Base-by-base conservation (phyloP, 2,797 vertebrate species). In the Basileuterus tristriatus region DNA sequence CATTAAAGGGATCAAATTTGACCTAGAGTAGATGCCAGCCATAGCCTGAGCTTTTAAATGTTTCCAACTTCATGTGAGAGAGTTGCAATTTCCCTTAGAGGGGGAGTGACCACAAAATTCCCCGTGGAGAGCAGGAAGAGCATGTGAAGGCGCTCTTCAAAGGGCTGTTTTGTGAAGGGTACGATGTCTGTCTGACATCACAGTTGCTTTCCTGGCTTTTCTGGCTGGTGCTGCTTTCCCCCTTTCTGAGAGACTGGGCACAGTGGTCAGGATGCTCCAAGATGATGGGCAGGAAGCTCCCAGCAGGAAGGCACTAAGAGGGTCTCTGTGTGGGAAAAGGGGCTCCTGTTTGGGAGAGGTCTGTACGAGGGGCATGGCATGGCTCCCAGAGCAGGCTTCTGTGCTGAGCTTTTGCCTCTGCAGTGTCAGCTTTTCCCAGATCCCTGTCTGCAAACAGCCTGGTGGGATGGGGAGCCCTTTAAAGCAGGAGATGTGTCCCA, bases 291-390 rank as follows among this genome's bases (percentile, higher is more conserved):
- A 26, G 56, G 87, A 72, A 79, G 4, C 29, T 64, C 39, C 30
- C 20, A 5, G 36, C 30, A 52, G 56, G 46, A 83, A 78, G 39
- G 19, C 43, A 29, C n/a, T 24, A 22, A 39, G 37, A 41, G 8
- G 15, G 13, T 83, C 19, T 37, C 9, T 65, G 64, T 41, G 53
- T 64, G 53, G 74, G 43, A 82, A 64, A 89, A 37, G 23, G 14
- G 23, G 7, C 11, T 78, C 37, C 56, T 89, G 30, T 46, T 78
- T 80, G 2, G 1, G 56, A 70, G 58, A 52, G 29, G 36, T 41
- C 41, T 16, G 15, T 36, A 34, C 0, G 0, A 80, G 63, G 16
- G 15, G 15, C 47, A 71, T 1, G 2, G 21, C 15, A 36, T 3
- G 14, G 29, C 27, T 79, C 59, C 58, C 55, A 53, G 71, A 63